Conservation (phyloP, 2,797 vertebrate species). For the Crenichthys baileyi region DNA sequence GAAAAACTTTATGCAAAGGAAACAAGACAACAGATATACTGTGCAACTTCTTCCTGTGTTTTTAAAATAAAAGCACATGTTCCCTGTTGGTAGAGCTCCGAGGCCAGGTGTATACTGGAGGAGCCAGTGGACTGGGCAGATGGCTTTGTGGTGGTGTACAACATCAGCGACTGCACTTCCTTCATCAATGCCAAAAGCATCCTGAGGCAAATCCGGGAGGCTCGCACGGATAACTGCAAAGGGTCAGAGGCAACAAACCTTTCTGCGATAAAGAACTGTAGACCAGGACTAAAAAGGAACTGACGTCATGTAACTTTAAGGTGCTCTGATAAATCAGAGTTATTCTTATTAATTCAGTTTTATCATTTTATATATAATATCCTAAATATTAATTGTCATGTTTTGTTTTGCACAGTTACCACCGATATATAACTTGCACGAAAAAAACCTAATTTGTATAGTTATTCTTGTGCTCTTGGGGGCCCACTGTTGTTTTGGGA, state of each 20-base stretch:
- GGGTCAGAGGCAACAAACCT: constrained; percentile 66
- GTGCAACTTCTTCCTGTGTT: not conserved
- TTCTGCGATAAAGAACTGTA: not conserved
- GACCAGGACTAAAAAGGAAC: not conserved
- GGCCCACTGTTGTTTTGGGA: too few relatives aligned
- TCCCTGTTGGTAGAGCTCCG: constrained; percentile 63
- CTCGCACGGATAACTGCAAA: constrained; percentile 75
- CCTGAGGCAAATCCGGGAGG: constrained; percentile 79
- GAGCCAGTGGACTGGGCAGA: constrained; percentile 84
- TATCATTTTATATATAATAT: too few relatives aligned
- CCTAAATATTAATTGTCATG: too few relatives aligned
- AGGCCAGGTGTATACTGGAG: constrained; percentile 77
- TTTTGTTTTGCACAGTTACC: too few relatives aligned
- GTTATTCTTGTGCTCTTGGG: too few relatives aligned
- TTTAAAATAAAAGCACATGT: constrained; percentile 14
- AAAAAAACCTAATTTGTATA: too few relatives aligned
- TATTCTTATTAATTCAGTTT: not conserved
- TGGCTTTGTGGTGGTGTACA: constrained; percentile 84
- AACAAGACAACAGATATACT: not conserved
- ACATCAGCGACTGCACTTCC: constrained; percentile 80
- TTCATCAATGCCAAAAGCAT: constrained; percentile 80
- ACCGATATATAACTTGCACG: too few relatives aligned
- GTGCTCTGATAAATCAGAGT: not conserved
- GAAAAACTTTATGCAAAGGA: not conserved
- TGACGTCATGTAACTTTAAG: not conserved